Base-by-base conservation (phyloP, 2,113 vertebrate genomes). In the Phalacrocorax carbo region DNA sequence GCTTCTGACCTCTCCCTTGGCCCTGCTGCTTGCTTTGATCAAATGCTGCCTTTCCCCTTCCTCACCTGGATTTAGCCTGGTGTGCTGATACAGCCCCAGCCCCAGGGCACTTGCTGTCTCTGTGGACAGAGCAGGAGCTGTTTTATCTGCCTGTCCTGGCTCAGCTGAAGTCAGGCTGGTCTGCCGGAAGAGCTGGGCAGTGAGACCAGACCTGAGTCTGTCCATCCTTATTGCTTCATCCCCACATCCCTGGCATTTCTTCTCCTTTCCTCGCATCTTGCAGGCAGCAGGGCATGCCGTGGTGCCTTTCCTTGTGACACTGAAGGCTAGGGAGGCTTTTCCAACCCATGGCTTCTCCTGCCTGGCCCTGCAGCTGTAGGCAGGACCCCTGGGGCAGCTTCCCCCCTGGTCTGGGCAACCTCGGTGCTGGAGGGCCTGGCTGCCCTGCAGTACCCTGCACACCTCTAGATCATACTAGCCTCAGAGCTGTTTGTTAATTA, bases 1-100 rank as follows among this genome's bases (percentile, higher is more conserved):
- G 2, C 51, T 26, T 40, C 72, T 49, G 10, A 3, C 25, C 52
- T 19, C 34, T 32, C n/a, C 65, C 22, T 15, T 7, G 8, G 65
- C 51, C n/a, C 46, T 13, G 20, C 22, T 4, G 2, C 51, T 65
- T 0, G 3, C 46, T 21, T 27, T 1, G 1, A 5, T 9, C 49
- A 18, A 10, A 13, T 1, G 38, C 46, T 61, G 38, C 26, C 19
- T 23, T 57, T 54, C 32, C 23, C 9, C 60, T 36, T 69, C 54
- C 16, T 61, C 19, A 21, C 29, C 38, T 1, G 1, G 27, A 4
- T 52, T 36, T 3, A 19, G 19, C 25, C 73, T 1, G 2, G 9
- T 7, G 36, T 1, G 7, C 36, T 10, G 20, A 25, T 1, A 7
- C 15, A 30, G 40, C 22, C 14, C 34, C 48, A 13, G 60, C 51